Conservation (phyloP, 1,140 invertebrate species). For the Lepidotrigona ventralis region DNA sequence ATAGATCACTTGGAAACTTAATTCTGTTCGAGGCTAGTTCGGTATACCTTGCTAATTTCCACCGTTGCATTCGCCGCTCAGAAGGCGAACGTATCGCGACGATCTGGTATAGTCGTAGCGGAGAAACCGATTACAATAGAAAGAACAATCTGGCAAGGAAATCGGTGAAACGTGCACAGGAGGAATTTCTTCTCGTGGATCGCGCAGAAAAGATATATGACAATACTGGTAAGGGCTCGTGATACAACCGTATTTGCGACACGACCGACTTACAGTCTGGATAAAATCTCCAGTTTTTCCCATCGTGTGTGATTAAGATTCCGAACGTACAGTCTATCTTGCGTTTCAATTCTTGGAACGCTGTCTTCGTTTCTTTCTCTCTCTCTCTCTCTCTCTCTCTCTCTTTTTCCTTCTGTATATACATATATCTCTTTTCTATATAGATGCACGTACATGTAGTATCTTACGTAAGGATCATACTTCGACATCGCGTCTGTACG, state of each 20-base stretch:
- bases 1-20: not conserved
- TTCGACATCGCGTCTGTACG: not conserved
- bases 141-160: slow-evolving; percentile 50
- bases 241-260: slow-evolving; percentile 58
- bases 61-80: not conserved
- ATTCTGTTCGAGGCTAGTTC: not conserved
- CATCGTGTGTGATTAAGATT: slow-evolving; percentile 62
- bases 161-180: slow-evolving; percentile 53
- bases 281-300: slow-evolving; percentile 61
- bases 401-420: not conserved
- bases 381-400: slow-evolving; percentile 28
- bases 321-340: slow-evolving; percentile 52
- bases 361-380: slow-evolving; percentile 45
- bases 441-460: too few relatives aligned
- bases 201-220: slow-evolving; percentile 40
- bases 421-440: not conserved
- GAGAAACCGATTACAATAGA: slow-evolving; percentile 37
- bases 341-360: slow-evolving; percentile 61
- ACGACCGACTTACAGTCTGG: slow-evolving; percentile 42
- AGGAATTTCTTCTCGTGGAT: slow-evolving; percentile 46
- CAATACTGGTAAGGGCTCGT: slow-evolving; percentile 57
- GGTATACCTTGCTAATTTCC: not conserved
- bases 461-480: slow-evolving; percentile 20
- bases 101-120: slow-evolving; percentile 36
- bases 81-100: slow-evolving; percentile 25